Conservation (phyloP, 2,888 invertebrate genomes). For the Ferrisia virgata region DNA sequence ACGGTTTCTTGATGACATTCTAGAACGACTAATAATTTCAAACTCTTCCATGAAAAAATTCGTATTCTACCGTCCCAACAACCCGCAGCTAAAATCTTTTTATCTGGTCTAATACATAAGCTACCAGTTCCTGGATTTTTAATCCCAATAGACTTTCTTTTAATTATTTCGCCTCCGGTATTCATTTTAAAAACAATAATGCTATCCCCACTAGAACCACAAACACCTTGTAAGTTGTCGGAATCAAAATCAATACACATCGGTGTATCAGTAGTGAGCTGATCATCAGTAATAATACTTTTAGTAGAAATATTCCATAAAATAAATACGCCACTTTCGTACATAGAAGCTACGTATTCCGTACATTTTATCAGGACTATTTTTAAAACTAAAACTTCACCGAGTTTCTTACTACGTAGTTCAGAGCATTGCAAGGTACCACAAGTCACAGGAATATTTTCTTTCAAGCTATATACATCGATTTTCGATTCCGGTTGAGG, state of each 20-base stretch:
- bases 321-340: constrained; percentile 70
- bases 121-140: constrained; percentile 72
- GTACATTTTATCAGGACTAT: constrained; percentile 56
- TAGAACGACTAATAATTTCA: constrained; percentile 68
- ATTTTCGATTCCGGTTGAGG: constrained; percentile 19
- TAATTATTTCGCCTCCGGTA: constrained; percentile 54
- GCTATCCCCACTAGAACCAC: constrained; percentile 64
- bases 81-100: constrained; percentile 69
- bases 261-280: constrained; percentile 63
- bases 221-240: constrained; percentile 64
- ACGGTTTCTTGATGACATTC: constrained; percentile 70
- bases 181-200: constrained; percentile 63
- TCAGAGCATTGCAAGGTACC: background rate
- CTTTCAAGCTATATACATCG: background rate
- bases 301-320: constrained; percentile 69
- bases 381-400: constrained; percentile 67
- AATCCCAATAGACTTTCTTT: constrained; percentile 59
- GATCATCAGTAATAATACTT: constrained; percentile 59
- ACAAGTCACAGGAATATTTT: background rate
- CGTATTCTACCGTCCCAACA: constrained; percentile 75
- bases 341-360: constrained; percentile 64
- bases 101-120: constrained; percentile 65
- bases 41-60: constrained; percentile 74
- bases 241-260: constrained; percentile 71
- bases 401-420: constrained; percentile 54